A percentile compares a stretch with the other conserved stretches of the same genome.
These are phyloP conservation scores for Boulengerochromis microlepis DNA, from an alignment of 2,113 vertebrate genomes.

Conservation along the genomic window DNA sequence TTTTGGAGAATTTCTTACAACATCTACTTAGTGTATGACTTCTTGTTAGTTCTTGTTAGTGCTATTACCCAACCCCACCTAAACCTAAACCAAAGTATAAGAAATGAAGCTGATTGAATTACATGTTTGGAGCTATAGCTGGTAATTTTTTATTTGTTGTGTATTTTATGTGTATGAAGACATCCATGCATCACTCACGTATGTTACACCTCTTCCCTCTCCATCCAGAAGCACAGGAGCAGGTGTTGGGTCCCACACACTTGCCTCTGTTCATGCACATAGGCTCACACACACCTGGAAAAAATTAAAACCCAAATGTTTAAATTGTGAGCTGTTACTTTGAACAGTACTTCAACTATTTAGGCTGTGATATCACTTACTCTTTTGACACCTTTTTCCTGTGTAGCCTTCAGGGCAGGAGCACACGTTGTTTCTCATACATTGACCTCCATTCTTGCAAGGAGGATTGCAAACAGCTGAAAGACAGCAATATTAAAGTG, in stretches of 20 bases:
- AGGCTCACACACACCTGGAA: conserved; percentile 86
- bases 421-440: conserved; percentile 86
- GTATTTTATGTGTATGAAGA: not conserved
- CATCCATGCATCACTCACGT: conserved; percentile 70
- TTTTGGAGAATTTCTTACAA: not conserved
- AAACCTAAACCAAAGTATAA: not conserved
- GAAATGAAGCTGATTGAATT: not conserved
- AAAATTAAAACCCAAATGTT: not conserved
- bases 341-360: not conserved
- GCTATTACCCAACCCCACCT: not conserved
- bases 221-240: conserved; percentile 90
- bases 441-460: conserved; percentile 89
- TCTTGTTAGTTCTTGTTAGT: not conserved
- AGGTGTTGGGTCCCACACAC: conserved; percentile 81
- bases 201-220: conserved; percentile 77
- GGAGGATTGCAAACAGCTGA: conserved; percentile 85
- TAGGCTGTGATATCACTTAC: conserved; percentile 64
- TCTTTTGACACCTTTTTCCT: conserved; percentile 85
- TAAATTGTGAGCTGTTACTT: not conserved
- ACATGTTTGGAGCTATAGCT: not conserved
- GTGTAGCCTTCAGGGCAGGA: conserved; percentile 80
- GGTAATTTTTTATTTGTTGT: accelerated
- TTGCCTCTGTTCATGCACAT: conserved; percentile 86
- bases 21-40: not conserved
- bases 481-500: not conserved